Percentiles rank a stretch among this genome's conserved stretches.
These are phyloP conservation scores for Latheticus oryzae DNA, from an alignment of 2,888 invertebrate genomes.

Conservation along the genomic window DNA sequence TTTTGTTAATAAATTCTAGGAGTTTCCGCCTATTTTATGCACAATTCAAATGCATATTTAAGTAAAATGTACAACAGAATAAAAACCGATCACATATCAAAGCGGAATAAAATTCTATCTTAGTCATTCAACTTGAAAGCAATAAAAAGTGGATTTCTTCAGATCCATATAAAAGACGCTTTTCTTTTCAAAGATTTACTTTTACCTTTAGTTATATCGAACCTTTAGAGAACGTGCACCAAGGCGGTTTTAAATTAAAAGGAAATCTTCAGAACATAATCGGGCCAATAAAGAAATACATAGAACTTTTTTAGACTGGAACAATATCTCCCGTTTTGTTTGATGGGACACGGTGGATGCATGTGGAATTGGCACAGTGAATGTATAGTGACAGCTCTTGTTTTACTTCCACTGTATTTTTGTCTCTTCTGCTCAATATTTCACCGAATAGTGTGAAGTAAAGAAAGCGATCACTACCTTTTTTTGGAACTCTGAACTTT, in stretches of 20 bases:
- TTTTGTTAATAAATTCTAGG: conserved; percentile 36
- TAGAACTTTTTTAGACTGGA: neutral
- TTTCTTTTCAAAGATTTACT: conserved; percentile 35
- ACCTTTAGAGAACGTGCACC: conserved; percentile 25
- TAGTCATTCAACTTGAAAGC: conserved; percentile 25
- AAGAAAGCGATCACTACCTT: too few relatives aligned
- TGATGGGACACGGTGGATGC: too few relatives aligned
- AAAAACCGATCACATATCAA: conserved; percentile 33
- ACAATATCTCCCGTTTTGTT: neutral
- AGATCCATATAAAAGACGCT: conserved; percentile 26
- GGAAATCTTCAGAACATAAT: conserved; percentile 24
- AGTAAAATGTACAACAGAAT: conserved; percentile 16
- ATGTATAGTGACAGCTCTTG: too few relatives aligned
- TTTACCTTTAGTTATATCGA: conserved; percentile 32
- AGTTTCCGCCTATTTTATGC: conserved; percentile 9
- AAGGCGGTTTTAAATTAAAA: conserved; percentile 36
- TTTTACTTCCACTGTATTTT: too few relatives aligned
- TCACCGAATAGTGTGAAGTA: too few relatives aligned
- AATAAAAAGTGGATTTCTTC: conserved; percentile 33
- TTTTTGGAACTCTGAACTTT: too few relatives aligned
- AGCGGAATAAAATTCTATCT: conserved; percentile 32
- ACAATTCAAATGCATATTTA: conserved; percentile 43
- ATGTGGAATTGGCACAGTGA: too few relatives aligned
- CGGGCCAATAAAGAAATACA: conserved; percentile 22
- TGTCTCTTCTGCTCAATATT: too few relatives aligned